A percentile compares a stretch with the other conserved stretches of the same genome.
These are phyloP conservation scores for Pelosia muscerda DNA, from an alignment of 2,888 invertebrate genomes.

Conservation along the genomic window DNA sequence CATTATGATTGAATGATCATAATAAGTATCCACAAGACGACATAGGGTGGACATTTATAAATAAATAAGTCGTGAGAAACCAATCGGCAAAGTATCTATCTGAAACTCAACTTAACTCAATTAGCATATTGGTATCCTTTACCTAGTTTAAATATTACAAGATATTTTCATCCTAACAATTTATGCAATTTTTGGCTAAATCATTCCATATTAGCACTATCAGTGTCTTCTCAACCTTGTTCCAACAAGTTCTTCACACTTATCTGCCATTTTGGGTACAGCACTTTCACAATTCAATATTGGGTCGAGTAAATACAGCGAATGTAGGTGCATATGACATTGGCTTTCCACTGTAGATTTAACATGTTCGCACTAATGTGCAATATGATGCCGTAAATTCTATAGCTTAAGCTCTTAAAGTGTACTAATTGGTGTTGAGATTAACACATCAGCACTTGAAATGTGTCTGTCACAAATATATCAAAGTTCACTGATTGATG, in stretches of 20 bases:
- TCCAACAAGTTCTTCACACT: slow-evolving; percentile 31
- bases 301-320: slow-evolving; percentile 32
- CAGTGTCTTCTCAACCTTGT: slow-evolving; percentile 29
- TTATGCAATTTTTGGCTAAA: not conserved
- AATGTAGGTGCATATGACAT: slow-evolving; percentile 38
- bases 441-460: not conserved
- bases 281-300: slow-evolving; percentile 46
- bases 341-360: slow-evolving; percentile 43
- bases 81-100: not conserved
- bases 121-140: not conserved
- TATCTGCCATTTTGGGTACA: slow-evolving; percentile 19
- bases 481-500: not conserved
- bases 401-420: not conserved
- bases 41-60: not conserved
- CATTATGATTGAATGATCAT: too few relatives aligned
- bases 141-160: slow-evolving; percentile 1
- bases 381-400: slow-evolving; percentile 23
- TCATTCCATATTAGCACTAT: slow-evolving; percentile 18
- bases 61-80: not conserved
- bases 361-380: slow-evolving; percentile 19
- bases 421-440: not conserved
- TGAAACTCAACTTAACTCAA: not conserved
- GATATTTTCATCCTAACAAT: not conserved
- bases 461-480: not conserved
- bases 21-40: too few relatives aligned